phyloP scores from a whole-genome alignment of 92 coral and sea anemone genomes.

The Ricordea florida region DNA sequence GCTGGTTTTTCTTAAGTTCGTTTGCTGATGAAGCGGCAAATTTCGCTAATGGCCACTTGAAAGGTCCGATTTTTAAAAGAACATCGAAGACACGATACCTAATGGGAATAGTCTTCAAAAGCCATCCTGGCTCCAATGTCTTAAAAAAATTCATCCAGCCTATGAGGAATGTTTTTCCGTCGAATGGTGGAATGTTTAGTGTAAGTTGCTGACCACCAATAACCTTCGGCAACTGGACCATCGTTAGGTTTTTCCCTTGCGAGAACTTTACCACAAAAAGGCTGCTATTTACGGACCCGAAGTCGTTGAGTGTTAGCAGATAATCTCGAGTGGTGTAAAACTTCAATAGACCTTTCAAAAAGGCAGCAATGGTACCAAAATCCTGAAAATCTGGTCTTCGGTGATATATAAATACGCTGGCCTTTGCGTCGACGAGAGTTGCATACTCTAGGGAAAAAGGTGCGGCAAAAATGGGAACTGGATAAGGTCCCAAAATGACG shows the following conservation, averaged over 20 bases:
- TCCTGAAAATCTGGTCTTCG: slow-evolving; percentile 51
- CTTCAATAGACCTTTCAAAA: slow-evolving; percentile 49
- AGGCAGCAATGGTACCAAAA: slow-evolving; percentile 28
- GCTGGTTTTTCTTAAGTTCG: slow-evolving; percentile 48
- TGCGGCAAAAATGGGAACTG: slow-evolving; percentile 71
- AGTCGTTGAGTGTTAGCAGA: slow-evolving; percentile 50
- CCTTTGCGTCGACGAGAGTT: slow-evolving; percentile 37
- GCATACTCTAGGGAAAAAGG: slow-evolving; percentile 51
- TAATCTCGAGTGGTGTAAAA: slow-evolving; percentile 42
- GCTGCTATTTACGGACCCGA: slow-evolving; percentile 39
- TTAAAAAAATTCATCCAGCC: slow-evolving; percentile 69
- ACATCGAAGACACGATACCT: slow-evolving; percentile 46
- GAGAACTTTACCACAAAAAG: slow-evolving; percentile 46
- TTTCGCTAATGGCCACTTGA: slow-evolving; percentile 19
- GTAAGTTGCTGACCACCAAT: slow-evolving; percentile 21
- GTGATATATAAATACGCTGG: slow-evolving; percentile 47
- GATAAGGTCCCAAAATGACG: slow-evolving; percentile 42
- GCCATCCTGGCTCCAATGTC: slow-evolving; percentile 58
- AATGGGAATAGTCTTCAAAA: slow-evolving; percentile 45
- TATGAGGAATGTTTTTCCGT: slow-evolving; percentile 54
- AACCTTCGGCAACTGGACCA: slow-evolving; percentile 50
- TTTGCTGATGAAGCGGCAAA: slow-evolving; percentile 66
- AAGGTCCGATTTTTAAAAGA: slow-evolving; percentile 43
- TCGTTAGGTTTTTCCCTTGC: slow-evolving; percentile 27
- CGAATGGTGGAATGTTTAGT: slow-evolving; percentile 33